A percentile compares a stretch with the other conserved stretches of the same genome.
Conservation (phyloP, 2,113 vertebrate genomes). For the Talpa occidentalis region DNA sequence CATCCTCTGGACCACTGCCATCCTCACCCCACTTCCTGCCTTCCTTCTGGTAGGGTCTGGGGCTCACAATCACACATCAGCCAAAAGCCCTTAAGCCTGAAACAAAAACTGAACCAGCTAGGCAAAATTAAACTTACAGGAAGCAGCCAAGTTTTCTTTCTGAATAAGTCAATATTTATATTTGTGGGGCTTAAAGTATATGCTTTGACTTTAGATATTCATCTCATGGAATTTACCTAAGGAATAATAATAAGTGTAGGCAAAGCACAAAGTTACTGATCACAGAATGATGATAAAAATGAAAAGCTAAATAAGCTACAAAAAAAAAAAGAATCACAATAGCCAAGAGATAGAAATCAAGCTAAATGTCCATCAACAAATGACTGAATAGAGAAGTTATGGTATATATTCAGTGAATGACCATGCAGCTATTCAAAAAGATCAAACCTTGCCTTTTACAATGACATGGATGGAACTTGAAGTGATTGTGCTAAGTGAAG, state of each 20-base stretch:
- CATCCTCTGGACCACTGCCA: neutral
- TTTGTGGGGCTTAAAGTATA: neutral
- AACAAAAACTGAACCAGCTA: neutral
- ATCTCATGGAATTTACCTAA: conserved; percentile 1
- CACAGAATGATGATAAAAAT: neutral
- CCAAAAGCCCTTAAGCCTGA: neutral
- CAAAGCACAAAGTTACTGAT: neutral
- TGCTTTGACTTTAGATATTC: neutral
- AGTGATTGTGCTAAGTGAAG: too few species aligned
- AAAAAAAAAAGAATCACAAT: neutral
- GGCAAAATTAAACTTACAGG: neutral
- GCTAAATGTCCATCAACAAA: too few species aligned
- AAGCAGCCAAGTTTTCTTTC: neutral
- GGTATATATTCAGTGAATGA: too few species aligned
- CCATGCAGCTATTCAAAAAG: too few species aligned
- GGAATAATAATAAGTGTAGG: neutral
- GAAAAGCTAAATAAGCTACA: neutral
- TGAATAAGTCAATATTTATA: neutral
- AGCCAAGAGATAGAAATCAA: too few species aligned
- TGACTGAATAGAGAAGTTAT: too few species aligned
- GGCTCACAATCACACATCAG: neutral
- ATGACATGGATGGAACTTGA: too few species aligned
- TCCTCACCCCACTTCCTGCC: neutral
- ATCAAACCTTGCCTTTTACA: too few species aligned
- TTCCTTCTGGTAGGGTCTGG: neutral